These are phyloP conservation scores for Melanerpes formicivorus DNA, from an alignment of 2,113 vertebrate species.

Conservation along the genomic window DNA sequence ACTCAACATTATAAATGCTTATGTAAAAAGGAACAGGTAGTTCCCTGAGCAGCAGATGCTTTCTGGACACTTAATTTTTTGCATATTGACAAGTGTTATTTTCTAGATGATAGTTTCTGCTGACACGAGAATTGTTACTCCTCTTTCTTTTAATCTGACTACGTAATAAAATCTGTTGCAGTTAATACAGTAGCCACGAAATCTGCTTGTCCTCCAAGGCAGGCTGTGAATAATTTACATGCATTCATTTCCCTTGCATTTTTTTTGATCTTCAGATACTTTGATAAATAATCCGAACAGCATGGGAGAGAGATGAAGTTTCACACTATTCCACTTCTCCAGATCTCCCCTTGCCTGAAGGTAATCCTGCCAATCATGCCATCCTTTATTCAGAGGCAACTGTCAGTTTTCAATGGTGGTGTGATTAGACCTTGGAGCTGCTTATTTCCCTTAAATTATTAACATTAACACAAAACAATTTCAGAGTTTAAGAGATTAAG, in stretches of 20 bases:
- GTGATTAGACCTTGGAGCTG: slow-evolving; percentile 11
- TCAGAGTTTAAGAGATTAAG: slow-evolving; percentile 30
- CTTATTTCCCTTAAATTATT: slow-evolving; percentile 38
- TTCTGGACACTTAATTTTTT: not conserved
- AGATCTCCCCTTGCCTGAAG: slow-evolving; percentile 40
- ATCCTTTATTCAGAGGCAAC: not conserved
- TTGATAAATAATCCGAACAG: slow-evolving; percentile 39
- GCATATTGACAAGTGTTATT: not conserved
- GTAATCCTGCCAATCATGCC: slow-evolving; percentile 10
- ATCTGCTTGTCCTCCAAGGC: slow-evolving; percentile 19
- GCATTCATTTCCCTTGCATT: slow-evolving; percentile 16
- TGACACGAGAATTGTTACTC: not conserved
- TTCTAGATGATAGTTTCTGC: not conserved
- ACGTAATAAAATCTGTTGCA: not conserved
- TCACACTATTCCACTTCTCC: slow-evolving; percentile 24
- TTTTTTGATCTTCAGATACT: slow-evolving; percentile 39
- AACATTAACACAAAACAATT: slow-evolving; percentile 1
- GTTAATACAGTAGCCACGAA: not conserved
- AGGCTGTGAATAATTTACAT: slow-evolving; percentile 49
- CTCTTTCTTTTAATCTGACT: not conserved
- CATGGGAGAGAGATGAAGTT: slow-evolving; percentile 24
- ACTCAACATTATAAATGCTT: not conserved
- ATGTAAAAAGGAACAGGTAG: not conserved
- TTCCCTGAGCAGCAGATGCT: not conserved
- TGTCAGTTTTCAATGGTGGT: not conserved